These are phyloP conservation scores for Paracyprichromis sp. DNA, from an alignment of 2,113 vertebrate genomes.

Conservation along the genomic window DNA sequence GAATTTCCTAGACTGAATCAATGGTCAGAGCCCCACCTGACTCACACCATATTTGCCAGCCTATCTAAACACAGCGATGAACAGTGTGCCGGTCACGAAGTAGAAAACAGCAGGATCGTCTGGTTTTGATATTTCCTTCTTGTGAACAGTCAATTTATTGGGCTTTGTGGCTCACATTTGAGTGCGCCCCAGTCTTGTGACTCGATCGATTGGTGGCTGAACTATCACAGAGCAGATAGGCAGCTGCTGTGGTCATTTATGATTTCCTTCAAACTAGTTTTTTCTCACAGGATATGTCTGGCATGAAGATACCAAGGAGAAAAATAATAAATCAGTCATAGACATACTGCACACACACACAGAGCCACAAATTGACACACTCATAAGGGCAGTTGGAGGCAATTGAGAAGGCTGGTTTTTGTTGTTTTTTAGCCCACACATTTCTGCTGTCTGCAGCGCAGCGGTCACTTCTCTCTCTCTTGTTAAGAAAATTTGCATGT, in stretches of 20 bases:
- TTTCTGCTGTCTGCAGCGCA: background rate
- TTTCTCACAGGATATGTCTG: background rate
- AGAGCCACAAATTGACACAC: background rate
- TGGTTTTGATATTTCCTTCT: background rate
- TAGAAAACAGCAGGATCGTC: background rate
- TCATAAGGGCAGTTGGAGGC: background rate
- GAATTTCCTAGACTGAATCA: conserved; percentile 26
- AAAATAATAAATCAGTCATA: background rate
- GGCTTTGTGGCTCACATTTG: background rate
- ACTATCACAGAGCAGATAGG: background rate
- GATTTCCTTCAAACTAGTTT: background rate
- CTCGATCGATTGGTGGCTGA: background rate
- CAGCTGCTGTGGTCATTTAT: background rate
- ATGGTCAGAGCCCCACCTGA: background rate
- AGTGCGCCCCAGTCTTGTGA: background rate
- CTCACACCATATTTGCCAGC: background rate
- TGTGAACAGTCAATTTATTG: background rate
- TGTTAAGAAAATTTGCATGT: background rate
- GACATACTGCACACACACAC: background rate
- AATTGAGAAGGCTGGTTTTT: background rate
- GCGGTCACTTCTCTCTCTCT: background rate
- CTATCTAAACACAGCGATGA: background rate
- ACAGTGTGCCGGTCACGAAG: background rate
- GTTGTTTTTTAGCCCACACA: background rate
- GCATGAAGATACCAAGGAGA: background rate